Conservation (phyloP, 2,113 vertebrate species). For the Poecilia latipinna region DNA sequence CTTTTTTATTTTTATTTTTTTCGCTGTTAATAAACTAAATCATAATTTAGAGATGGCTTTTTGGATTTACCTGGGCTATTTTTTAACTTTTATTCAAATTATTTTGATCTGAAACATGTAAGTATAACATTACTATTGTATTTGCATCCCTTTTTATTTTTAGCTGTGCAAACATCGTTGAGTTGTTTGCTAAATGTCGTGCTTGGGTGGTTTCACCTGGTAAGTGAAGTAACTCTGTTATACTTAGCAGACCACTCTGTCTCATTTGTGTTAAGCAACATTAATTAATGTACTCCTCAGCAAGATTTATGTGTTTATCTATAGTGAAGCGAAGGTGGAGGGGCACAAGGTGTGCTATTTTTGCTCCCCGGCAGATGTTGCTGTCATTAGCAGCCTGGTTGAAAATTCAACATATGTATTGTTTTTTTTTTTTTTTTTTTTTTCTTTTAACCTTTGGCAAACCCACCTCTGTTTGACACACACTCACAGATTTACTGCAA, state of each 20-base stretch:
- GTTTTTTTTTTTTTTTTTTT: background rate
- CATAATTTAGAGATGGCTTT: background rate
- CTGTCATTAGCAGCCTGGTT: constrained; percentile 27
- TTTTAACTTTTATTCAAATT: background rate
- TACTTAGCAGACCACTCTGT: background rate
- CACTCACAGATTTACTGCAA: constrained; percentile 5
- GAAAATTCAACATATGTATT: constrained; percentile 38
- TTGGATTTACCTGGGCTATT: background rate
- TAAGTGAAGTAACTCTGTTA: background rate
- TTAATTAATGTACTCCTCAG: too few species aligned
- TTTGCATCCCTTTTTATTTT: background rate
- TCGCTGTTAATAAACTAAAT: background rate
- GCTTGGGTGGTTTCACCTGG: background rate
- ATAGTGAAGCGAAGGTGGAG: background rate
- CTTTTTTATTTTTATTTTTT: background rate
- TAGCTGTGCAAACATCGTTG: background rate
- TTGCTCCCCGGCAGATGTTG: constrained; percentile 19
- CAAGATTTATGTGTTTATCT: background rate
- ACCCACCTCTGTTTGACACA: constrained; percentile 25
- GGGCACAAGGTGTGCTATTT: constrained; percentile 34
- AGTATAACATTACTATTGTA: background rate
- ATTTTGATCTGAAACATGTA: background rate
- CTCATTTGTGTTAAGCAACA: background rate
- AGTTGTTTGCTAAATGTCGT: background rate
- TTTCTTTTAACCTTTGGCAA: constrained; percentile 2